These are phyloP conservation scores for Invenusta paracnida DNA, from an alignment of 2,888 invertebrate genomes.

Conservation along the genomic window DNA sequence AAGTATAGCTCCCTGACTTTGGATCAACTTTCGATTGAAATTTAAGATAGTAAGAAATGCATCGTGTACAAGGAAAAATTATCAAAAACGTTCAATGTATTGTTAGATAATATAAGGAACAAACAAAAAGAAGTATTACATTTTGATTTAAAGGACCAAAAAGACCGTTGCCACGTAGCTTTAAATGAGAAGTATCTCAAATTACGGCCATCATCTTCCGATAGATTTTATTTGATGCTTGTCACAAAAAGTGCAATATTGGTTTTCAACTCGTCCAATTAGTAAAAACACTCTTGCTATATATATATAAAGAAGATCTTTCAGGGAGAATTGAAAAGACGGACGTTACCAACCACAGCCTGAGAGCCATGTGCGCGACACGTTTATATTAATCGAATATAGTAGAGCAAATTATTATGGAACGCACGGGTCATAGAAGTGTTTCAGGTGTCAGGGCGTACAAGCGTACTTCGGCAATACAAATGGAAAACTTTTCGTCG, in stretches of 20 bases:
- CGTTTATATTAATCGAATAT: background rate
- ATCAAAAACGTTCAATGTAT: slow-evolving; percentile 5
- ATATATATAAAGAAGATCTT: slow-evolving; percentile 17
- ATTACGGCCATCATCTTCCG: background rate
- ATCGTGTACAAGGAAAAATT: slow-evolving; percentile 2
- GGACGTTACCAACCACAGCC: slow-evolving; percentile 8
- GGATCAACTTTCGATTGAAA: slow-evolving; percentile 12
- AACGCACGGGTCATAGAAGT: slow-evolving; percentile 21
- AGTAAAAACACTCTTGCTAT: slow-evolving; percentile 17
- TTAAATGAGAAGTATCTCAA: background rate
- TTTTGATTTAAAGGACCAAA: background rate
- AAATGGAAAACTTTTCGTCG: background rate
- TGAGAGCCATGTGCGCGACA: background rate
- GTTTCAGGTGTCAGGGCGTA: slow-evolving; percentile 1
- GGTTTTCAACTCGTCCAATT: slow-evolving; percentile 18
- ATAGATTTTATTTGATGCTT: slow-evolving; percentile 18
- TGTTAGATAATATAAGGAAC: slow-evolving; percentile 21
- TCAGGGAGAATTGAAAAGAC: slow-evolving; percentile 17
- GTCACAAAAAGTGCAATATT: background rate
- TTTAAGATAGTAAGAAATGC: slow-evolving; percentile 4
- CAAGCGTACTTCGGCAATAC: background rate
- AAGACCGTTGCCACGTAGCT: background rate
- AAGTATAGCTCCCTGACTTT: background rate
- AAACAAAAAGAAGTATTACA: slow-evolving; percentile 4
- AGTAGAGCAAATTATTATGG: slow-evolving; percentile 15